phyloP scores from a whole-genome alignment of 1,140 invertebrate genomes.

The Procambarus virginalis region DNA sequence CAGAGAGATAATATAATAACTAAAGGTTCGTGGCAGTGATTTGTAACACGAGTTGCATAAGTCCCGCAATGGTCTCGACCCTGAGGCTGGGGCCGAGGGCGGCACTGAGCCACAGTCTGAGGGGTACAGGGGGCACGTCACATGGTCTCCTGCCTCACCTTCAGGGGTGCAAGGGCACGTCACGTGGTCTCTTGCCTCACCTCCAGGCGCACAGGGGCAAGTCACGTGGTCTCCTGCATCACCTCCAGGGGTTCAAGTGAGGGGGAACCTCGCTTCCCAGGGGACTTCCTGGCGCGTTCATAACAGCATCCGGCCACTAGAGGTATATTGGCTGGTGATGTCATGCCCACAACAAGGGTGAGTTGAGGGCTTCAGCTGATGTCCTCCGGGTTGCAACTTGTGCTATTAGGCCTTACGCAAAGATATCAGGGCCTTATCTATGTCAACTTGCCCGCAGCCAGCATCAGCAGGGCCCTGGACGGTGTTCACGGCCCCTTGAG shows the following conservation, averaged over 20 bases:
- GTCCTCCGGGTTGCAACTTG: slow-evolving; percentile 54
- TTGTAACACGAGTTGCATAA: slow-evolving; percentile 67
- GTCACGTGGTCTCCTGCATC: not conserved
- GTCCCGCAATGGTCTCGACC: slow-evolving; percentile 53
- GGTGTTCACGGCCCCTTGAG: slow-evolving; percentile 7
- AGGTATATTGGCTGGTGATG: slow-evolving; percentile 9
- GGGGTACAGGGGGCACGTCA: not conserved
- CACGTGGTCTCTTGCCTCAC: not conserved
- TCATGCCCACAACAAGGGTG: slow-evolving; percentile 23
- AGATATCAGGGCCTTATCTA: slow-evolving; percentile 6
- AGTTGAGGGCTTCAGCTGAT: slow-evolving; percentile 55
- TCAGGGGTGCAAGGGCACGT: not conserved
- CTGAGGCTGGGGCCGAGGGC: slow-evolving; percentile 34
- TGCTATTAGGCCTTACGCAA: slow-evolving; percentile 17
- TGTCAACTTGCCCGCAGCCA: slow-evolving; percentile 24
- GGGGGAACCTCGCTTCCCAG: not conserved
- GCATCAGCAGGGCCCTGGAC: slow-evolving; percentile 20
- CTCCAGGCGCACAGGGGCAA: not conserved
- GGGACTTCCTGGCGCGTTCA: slow-evolving; percentile 3
- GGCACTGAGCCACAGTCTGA: not conserved
- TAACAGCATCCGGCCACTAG: slow-evolving; percentile 11
- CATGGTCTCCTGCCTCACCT: too few species aligned
- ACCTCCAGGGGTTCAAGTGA: not conserved
- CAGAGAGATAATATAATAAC: slow-evolving; percentile 57
- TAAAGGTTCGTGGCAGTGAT: slow-evolving; percentile 66